Evolutionary conservation across 2,888 invertebrate genomes (phyloP).

Genomic region (Odontomyia ornata): DNA sequence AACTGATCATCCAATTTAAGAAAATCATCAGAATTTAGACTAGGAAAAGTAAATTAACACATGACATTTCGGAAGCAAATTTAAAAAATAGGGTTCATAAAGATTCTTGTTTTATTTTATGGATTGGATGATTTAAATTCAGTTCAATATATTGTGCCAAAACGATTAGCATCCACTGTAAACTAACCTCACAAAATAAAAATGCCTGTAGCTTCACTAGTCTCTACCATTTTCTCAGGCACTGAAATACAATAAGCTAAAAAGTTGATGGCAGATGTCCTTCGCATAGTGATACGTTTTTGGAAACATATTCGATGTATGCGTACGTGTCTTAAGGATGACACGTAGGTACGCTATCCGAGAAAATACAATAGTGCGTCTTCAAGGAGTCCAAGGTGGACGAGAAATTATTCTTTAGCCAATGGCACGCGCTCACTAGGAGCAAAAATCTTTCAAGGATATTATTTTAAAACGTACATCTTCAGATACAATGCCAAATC

Average conservation of each 20-base stretch:
- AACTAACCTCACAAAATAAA: no score
- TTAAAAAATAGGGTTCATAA: no score
- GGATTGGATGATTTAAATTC: no score
- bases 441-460: constrained; percentile 29
- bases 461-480: constrained; percentile 9
- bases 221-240: constrained; percentile 13
- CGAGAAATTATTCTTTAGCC: constrained; percentile 13
- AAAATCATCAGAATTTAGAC: no score
- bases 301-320: neutral
- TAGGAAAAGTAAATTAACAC: no score
- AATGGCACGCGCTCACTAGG: constrained; percentile 40
- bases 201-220: neutral
- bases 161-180: no score
- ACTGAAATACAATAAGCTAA: constrained; percentile 31
- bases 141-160: no score
- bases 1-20: no score
- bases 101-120: no score
- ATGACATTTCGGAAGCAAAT: no score
- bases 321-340: constrained; percentile 37
- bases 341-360: constrained; percentile 27
- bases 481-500: constrained; percentile 26
- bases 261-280: constrained; percentile 33
- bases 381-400: constrained; percentile 18
- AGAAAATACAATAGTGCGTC: constrained; percentile 15
- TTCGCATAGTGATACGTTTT: neutral